phyloP scores from a whole-genome alignment of 2,888 invertebrate species.

The Psylliodes chrysocephalus region DNA sequence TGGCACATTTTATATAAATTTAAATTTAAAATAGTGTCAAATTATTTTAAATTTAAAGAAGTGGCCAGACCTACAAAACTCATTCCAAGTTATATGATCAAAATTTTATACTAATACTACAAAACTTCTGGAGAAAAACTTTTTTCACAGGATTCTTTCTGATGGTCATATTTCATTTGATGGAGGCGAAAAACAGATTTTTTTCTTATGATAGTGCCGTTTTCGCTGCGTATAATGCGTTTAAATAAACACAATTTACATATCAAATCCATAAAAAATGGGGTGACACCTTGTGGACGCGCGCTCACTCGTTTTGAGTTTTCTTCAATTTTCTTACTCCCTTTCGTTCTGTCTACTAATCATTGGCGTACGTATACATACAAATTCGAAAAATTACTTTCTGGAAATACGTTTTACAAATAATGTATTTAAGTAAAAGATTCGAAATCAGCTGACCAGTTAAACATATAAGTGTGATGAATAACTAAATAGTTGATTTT shows the following conservation, averaged over 20 bases:
- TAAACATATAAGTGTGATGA: too few relatives aligned
- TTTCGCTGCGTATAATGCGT: conserved; percentile 15
- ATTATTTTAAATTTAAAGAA: too few relatives aligned
- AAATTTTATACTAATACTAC: too few relatives aligned
- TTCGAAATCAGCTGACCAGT: too few relatives aligned
- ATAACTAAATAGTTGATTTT: too few relatives aligned
- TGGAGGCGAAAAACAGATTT: conserved; percentile 1
- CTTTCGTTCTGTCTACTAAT: not conserved
- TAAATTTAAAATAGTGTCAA: too few relatives aligned
- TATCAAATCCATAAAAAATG: conserved; percentile 17
- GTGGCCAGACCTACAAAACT: too few relatives aligned
- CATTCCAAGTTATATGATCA: too few relatives aligned
- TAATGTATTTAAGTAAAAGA: too few relatives aligned
- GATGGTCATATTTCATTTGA: not conserved
- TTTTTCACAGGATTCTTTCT: not conserved
- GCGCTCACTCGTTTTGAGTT: not conserved
- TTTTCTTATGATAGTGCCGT: conserved; percentile 10
- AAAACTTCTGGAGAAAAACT: not conserved
- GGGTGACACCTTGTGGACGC: conserved; percentile 11
- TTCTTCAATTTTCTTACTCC: conserved; percentile 10
- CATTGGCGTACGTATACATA: not conserved
- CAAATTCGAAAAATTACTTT: too few relatives aligned
- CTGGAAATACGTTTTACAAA: too few relatives aligned
- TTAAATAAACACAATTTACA: conserved; percentile 13
- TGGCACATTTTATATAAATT: too few relatives aligned